These are phyloP conservation scores for Drusus annulatus DNA, from an alignment of 1,140 invertebrate genomes.

Conservation along the genomic window DNA sequence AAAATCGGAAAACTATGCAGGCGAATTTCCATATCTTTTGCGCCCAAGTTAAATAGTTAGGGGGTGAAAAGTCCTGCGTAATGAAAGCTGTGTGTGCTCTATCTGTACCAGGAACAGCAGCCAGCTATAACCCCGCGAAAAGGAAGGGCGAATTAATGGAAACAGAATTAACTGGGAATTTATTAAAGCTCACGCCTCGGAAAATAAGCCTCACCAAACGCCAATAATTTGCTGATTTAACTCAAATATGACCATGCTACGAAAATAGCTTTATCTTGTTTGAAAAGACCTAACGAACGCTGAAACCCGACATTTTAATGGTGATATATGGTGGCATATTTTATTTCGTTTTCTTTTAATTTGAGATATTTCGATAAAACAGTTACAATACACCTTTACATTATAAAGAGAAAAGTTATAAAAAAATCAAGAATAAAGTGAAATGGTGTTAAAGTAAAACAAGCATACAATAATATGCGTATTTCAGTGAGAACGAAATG, in stretches of 20 bases:
- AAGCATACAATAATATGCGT: too few species aligned
- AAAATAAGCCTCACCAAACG: background rate
- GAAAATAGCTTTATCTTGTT: too few species aligned
- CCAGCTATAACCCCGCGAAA: background rate
- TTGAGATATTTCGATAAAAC: too few species aligned
- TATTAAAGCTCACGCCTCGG: slow-evolving; percentile 14
- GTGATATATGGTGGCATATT: too few species aligned
- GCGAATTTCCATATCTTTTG: slow-evolving; percentile 8
- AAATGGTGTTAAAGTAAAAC: too few species aligned
- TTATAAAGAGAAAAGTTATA: too few species aligned
- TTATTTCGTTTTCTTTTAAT: too few species aligned
- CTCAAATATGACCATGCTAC: background rate
- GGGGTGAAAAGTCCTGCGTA: slow-evolving; percentile 1
- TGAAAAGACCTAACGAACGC: too few species aligned
- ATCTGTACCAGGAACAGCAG: background rate
- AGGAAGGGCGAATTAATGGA: slow-evolving; percentile 3
- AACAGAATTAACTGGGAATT: slow-evolving; percentile 22
- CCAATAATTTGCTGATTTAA: slow-evolving; percentile 5
- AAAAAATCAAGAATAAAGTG: too few species aligned
- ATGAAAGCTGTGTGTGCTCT: slow-evolving; percentile 18
- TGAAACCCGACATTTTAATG: too few species aligned
- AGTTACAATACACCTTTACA: too few species aligned
- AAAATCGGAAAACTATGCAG: background rate
- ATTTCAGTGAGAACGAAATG: too few species aligned
- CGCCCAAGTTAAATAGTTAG: slow-evolving; percentile 12